These are phyloP conservation scores for Theonella swinhoei DNA, from an alignment of 37 sponge, comb jelly and placozoan species.

Conservation along the genomic window DNA sequence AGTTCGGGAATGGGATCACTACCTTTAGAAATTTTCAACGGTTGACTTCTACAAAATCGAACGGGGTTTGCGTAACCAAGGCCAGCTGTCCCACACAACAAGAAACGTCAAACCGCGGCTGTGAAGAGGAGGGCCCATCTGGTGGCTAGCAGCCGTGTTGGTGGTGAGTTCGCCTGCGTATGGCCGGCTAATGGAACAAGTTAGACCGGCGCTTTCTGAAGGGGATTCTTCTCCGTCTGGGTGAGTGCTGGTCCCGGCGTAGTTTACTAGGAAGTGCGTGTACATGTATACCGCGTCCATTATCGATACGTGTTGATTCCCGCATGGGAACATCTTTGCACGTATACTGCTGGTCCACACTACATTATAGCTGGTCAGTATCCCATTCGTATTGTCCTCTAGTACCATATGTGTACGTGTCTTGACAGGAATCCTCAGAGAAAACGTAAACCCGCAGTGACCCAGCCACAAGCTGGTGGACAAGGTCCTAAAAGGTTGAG, in stretches of 20 bases:
- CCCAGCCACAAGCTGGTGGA: background rate
- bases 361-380: no score
- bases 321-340: no score
- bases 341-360: no score
- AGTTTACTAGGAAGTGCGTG: no score
- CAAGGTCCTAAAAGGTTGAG: background rate
- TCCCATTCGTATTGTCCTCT: no score
- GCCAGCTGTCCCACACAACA: background rate
- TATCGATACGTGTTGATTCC: no score
- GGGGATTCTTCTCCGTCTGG: slow-evolving; percentile 64
- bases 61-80: background rate
- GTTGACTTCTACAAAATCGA: background rate
- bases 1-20: background rate
- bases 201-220: slow-evolving; percentile 40
- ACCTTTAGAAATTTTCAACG: background rate
- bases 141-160: background rate
- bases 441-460: background rate
- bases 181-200: slow-evolving; percentile 66
- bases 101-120: background rate
- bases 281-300: no score
- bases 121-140: background rate
- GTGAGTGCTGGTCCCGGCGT: no score
- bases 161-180: background rate
- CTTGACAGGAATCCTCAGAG: background rate
- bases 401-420: background rate